Evolutionary conservation across 2,888 invertebrate species (phyloP), one percentile per base, ranked within the genome.

Genomic region (Athalia cordata): DNA sequence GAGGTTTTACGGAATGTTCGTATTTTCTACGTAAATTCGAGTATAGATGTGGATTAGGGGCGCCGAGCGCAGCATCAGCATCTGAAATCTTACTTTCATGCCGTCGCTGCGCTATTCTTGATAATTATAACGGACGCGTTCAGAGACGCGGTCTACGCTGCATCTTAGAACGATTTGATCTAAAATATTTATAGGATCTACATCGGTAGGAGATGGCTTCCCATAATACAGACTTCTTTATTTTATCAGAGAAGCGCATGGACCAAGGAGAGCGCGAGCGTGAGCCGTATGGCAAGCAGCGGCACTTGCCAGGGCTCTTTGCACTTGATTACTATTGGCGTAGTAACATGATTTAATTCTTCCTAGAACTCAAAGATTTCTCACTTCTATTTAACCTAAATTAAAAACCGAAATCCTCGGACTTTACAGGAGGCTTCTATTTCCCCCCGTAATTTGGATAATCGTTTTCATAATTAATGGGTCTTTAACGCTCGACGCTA

Each of bases 261-360:
- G 29, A 29, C 29, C 29, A 29, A 29, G 29, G 29, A 29, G 29
- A 29, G 29, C 29, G 29, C 29, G 29, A 29, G 29, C 2, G 29
- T 29, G 29, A 29, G 29, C 29, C 29, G 29, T 29, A 29, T 29
- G 29, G 74, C 74, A 74, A 74, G 75, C 62, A 74, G 75, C 62
- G 75, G 74, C 72, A 72, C 59, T 59, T 47, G 59, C 13, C 62
- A n/a, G 55, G 11, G n/a, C 55, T 55, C n/a, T 9, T 13, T 47
- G 49, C 50, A 50, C 50, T 50, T 29, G 72, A 45, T 59, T 59
- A 61, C 61, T 52, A 75, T 45, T 13, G 75, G 75, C 75, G 75
- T 75, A 75, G 75, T 64, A 64, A 75, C 43, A 75, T 62, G 45
- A 43, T n/a, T 9, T n/a, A 61, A 50, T 9, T 62, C 50, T 50